These are phyloP conservation scores for Acanthurus tractus DNA, from an alignment of 2,797 vertebrate genomes.

Conservation along the genomic window DNA sequence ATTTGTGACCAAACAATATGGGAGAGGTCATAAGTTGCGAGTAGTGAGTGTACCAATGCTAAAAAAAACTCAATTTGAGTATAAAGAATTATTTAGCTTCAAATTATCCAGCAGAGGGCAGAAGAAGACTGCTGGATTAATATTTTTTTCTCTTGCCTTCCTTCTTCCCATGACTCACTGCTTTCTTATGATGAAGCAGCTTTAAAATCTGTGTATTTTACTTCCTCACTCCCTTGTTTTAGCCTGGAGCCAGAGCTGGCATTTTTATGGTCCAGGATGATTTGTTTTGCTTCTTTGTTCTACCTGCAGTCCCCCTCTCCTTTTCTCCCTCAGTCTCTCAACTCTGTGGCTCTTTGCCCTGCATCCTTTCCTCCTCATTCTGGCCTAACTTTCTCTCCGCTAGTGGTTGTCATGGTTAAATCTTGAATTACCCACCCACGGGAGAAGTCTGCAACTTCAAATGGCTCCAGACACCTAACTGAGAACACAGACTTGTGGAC, in stretches of 20 bases:
- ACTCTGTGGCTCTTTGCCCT: slow-evolving; percentile 41
- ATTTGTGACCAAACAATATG: not conserved
- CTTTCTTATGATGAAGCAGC: slow-evolving; percentile 45
- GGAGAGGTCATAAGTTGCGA: not conserved
- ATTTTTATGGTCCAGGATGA: slow-evolving; percentile 67
- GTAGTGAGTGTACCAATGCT: not conserved
- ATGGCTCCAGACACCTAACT: slow-evolving; percentile 33
- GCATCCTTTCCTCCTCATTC: slow-evolving; percentile 39
- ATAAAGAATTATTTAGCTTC: not conserved
- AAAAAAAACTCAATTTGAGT: not conserved
- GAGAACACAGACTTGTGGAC: slow-evolving; percentile 31
- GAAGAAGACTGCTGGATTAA: slow-evolving; percentile 39
- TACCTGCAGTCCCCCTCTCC: slow-evolving; percentile 20
- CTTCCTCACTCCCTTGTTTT: slow-evolving; percentile 39
- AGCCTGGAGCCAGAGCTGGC: slow-evolving; percentile 56
- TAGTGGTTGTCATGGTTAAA: slow-evolving; percentile 50
- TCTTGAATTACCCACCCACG: slow-evolving; percentile 59
- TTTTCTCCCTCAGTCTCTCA: slow-evolving; percentile 30
- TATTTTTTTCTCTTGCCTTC: not conserved
- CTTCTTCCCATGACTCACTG: slow-evolving; percentile 5
- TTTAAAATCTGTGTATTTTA: slow-evolving; percentile 49
- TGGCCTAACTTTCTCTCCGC: slow-evolving; percentile 39
- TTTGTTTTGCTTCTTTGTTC: slow-evolving; percentile 76
- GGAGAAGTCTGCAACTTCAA: slow-evolving; percentile 45
- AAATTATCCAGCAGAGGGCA: slow-evolving; percentile 79